Conservation (phyloP, 37 sponge, comb jelly and placozoan genomes). For the Petrosia ficiformis region DNA sequence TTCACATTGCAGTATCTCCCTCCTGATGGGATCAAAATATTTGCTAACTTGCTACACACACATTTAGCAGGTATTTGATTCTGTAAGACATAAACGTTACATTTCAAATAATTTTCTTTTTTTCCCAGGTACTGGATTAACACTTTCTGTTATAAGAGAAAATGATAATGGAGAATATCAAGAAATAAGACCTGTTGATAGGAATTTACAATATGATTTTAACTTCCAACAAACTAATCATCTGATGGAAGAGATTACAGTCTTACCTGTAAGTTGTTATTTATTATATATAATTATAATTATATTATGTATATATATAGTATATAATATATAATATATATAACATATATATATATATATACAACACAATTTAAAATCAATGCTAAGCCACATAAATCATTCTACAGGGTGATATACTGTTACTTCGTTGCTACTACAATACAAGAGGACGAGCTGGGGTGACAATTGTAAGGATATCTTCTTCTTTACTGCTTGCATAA, state of each 20-base stretch:
- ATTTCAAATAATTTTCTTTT: too few species aligned
- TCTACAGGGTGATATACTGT: constrained; percentile 11
- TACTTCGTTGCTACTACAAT: constrained; percentile 15
- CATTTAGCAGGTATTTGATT: constrained; percentile 49
- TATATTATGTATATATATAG: too few species aligned
- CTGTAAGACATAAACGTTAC: background rate
- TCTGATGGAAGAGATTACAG: constrained; percentile 11
- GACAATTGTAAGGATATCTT: constrained; percentile 3
- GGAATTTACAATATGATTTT: constrained; percentile 63
- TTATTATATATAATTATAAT: background rate
- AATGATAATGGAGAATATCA: background rate
- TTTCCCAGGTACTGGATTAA: too few species aligned
- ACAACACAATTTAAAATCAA: too few species aligned
- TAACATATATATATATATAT: background rate
- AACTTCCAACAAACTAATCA: constrained; percentile 58
- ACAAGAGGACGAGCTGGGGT: background rate
- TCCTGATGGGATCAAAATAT: constrained; percentile 27
- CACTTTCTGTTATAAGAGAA: too few species aligned
- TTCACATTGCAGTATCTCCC: constrained; percentile 22
- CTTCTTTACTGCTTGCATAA: too few species aligned
- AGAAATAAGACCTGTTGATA: constrained; percentile 44
- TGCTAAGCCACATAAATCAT: background rate
- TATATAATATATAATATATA: too few species aligned
- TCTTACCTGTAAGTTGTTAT: constrained; percentile 37
- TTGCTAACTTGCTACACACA: constrained; percentile 46